Evolutionary conservation across 2,888 invertebrate species (phyloP), one percentile per base, ranked within the genome.

Genomic region (Chloroclystis v-ata): DNA sequence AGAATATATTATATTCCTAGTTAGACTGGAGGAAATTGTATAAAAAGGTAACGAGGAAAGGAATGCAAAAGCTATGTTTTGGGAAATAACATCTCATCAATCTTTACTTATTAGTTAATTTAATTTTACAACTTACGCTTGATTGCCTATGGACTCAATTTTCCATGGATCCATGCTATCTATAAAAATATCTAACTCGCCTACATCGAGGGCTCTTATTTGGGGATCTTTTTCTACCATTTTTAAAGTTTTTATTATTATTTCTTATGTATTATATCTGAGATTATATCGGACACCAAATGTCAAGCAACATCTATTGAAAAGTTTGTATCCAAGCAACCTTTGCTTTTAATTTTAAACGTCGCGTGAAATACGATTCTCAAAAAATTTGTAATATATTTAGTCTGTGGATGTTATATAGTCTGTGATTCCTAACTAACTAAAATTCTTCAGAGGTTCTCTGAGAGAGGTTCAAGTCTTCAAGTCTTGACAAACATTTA

Each of bases 161-260:
- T 89, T 82, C 50, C 91, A 92, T 20, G 91, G 83, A 56, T 90
- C 88, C 73, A 96, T 90, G 57, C 92, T 91, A 67, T 94, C 91
- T 2, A 95, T 89, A 63, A 91, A 95, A 55, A 91, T 79, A 68
- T 95, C 94, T 4, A 94, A 82, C 82, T 96, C 96, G 59, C 92
- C 92, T 4, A 91, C 87, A 49, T 88, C 81, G 29, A 93, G 79
- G 55, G 92, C 89, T 77, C 86, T 86, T 57, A 83, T 57, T 75
- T 82, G 76, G 25, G 75, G 66, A 55, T 84, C 79, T 59, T 82
- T 83, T 45, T 86, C 89, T 28, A 89, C 88, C 90, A 91, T 91
- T 69, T 59, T 46, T 37, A 37, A 4, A n/a, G 13, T 26, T 26
- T 8, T 26, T 20, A 20, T 2, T 20, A 20, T 5, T 20, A 20